Percentiles rank a stretch among this genome's conserved stretches.
phyloP scores from a whole-genome alignment of 1,140 invertebrate species.

The Caenorhabditis tropicalis region DNA sequence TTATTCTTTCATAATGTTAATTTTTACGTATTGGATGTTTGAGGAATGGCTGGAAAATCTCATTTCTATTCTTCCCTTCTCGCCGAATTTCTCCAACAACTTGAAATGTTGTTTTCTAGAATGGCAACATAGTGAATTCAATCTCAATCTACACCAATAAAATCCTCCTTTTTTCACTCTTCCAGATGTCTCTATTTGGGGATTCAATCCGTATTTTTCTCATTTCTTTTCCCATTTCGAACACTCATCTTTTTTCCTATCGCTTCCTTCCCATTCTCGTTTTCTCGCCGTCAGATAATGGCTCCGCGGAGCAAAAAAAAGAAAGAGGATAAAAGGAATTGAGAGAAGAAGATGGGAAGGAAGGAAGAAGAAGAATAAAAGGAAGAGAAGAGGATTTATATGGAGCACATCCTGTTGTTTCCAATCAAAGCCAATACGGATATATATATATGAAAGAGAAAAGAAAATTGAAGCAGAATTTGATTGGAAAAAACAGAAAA shows the following conservation, averaged over 20 bases:
- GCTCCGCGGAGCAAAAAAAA: not conserved
- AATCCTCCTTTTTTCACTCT: not conserved
- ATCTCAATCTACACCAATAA: conserved; percentile 2
- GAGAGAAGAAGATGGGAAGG: not conserved
- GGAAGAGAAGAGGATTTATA: conserved; percentile 2
- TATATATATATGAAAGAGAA: not conserved
- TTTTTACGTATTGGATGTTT: too few species aligned
- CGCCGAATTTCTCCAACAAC: too few species aligned
- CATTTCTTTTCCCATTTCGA: not conserved
- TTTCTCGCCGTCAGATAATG: conserved; percentile 1
- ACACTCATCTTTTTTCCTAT: conserved; percentile 7
- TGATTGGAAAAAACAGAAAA: not conserved
- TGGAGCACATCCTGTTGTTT: conserved; percentile 28
- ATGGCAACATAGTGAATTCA: not conserved
- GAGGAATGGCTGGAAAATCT: too few species aligned
- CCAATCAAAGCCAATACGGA: conserved; percentile 21
- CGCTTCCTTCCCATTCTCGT: not conserved
- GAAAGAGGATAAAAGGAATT: too few species aligned
- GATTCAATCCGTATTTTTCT: not conserved
- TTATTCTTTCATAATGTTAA: too few species aligned
- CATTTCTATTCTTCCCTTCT: too few species aligned
- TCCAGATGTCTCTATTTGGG: not conserved
- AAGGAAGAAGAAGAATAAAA: not conserved
- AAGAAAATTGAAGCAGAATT: not conserved
- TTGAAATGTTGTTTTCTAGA: not conserved